Percentiles rank a stretch among this genome's conserved stretches.
Evolutionary conservation across 2,888 invertebrate species (phyloP).

Genomic region (Netelia virgata): DNA sequence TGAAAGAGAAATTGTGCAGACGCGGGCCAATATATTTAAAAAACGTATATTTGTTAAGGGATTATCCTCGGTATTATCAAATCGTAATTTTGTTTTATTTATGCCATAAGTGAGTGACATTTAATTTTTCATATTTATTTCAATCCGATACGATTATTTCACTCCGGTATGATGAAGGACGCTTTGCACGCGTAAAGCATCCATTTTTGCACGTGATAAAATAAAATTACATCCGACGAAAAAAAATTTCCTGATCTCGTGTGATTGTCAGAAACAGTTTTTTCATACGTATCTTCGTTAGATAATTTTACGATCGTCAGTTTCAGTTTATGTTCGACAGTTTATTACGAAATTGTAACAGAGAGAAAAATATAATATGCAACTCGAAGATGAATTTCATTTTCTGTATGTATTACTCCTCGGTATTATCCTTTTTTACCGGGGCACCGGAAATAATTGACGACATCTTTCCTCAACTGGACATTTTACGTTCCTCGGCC

Average conservation of each 20-base stretch:
- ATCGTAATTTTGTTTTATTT: not conserved
- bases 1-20: too few relatives aligned
- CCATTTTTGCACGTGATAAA: too few relatives aligned
- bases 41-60: not conserved
- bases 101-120: not conserved
- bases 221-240: too few relatives aligned
- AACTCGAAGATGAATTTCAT: not conserved
- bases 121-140: not conserved
- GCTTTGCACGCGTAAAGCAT: too few relatives aligned
- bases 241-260: too few relatives aligned
- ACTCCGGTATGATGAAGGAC: not conserved
- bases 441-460: conserved; percentile 6
- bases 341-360: not conserved
- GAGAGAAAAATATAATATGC: not conserved
- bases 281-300: too few relatives aligned
- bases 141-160: not conserved
- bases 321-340: too few relatives aligned
- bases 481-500: conserved; percentile 3
- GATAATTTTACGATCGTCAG: too few relatives aligned
- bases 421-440: not conserved
- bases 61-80: not conserved
- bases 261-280: too few relatives aligned
- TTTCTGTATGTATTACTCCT: not conserved
- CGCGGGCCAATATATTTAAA: too few relatives aligned
- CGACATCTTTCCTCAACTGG: not conserved